Evolutionary conservation across 2,113 vertebrate species (phyloP).

Genomic region (Nyctereutes procyonoides): DNA sequence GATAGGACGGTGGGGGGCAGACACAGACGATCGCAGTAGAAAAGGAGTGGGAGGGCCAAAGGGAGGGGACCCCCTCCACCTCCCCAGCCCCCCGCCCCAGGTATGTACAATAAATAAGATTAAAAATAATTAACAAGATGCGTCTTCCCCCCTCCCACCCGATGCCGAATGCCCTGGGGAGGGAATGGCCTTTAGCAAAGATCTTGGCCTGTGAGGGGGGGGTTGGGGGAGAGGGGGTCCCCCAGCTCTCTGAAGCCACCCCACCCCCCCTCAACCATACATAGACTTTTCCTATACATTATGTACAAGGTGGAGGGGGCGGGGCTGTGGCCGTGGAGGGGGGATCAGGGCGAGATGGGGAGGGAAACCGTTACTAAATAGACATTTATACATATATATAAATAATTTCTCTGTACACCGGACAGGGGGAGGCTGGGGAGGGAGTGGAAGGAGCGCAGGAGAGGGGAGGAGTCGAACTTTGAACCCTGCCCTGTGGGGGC

Average conservation of each 20-base stretch:
- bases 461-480: slow-evolving; percentile 7
- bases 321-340: slow-evolving; percentile 60
- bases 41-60: slow-evolving; percentile 69
- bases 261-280: slow-evolving; percentile 75
- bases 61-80: slow-evolving; percentile 59
- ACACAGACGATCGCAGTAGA: slow-evolving; percentile 75
- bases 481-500: slow-evolving; percentile 71
- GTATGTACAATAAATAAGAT: slow-evolving; percentile 85
- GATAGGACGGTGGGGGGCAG: background rate
- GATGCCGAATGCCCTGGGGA: slow-evolving; percentile 56
- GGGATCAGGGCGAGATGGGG: slow-evolving; percentile 21
- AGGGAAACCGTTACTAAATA: slow-evolving; percentile 83
- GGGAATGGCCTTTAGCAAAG: slow-evolving; percentile 76
- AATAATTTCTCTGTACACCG: slow-evolving; percentile 85
- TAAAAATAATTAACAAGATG: slow-evolving; percentile 85
- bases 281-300: slow-evolving; percentile 85
- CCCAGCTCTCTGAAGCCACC: slow-evolving; percentile 71
- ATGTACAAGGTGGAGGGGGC: slow-evolving; percentile 80
- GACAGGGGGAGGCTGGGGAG: slow-evolving; percentile 47
- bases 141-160: slow-evolving; percentile 72
- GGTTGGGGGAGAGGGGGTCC: slow-evolving; percentile 25
- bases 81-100: slow-evolving; percentile 57
- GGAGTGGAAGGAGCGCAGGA: background rate
- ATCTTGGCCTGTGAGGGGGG: slow-evolving; percentile 65
- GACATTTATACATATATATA: slow-evolving; percentile 87